phyloP scores from a whole-genome alignment of 2,797 vertebrate species.

The Phoebastria nigripes region DNA sequence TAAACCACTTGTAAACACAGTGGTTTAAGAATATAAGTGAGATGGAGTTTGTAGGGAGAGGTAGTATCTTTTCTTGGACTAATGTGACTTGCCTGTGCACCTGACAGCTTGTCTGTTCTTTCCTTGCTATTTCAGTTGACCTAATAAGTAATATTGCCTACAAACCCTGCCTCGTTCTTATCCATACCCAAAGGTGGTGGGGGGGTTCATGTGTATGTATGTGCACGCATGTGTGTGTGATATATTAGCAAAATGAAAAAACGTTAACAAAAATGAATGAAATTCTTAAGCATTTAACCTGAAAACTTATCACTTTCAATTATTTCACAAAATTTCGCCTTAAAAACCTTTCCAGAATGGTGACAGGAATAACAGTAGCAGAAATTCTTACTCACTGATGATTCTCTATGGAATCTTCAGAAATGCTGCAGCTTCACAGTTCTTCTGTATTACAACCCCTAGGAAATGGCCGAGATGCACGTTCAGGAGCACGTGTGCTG shows the following conservation, averaged over 20 bases:
- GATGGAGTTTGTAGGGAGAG: background rate
- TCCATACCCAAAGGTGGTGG: background rate
- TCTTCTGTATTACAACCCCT: background rate
- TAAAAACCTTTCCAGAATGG: background rate
- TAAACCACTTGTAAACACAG: background rate
- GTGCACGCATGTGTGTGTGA: accelerated
- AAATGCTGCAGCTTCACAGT: background rate
- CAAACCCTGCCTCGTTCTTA: background rate
- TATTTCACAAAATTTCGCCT: background rate
- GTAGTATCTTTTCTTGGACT: background rate
- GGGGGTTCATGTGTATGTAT: background rate
- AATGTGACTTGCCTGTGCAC: background rate
- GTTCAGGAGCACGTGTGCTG: background rate
- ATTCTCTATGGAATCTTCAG: background rate
- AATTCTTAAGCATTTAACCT: background rate
- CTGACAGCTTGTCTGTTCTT: background rate
- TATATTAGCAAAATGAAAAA: background rate
- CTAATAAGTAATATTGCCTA: background rate
- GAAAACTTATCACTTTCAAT: background rate
- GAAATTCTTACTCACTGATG: background rate
- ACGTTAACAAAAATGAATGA: accelerated
- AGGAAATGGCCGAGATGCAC: background rate
- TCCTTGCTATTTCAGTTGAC: background rate
- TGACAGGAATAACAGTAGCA: background rate
- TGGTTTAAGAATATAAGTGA: background rate